A percentile compares a stretch with the other conserved stretches of the same genome.
Conservation (phyloP, 2,888 invertebrate species). For the Ennomos quercinarius region DNA sequence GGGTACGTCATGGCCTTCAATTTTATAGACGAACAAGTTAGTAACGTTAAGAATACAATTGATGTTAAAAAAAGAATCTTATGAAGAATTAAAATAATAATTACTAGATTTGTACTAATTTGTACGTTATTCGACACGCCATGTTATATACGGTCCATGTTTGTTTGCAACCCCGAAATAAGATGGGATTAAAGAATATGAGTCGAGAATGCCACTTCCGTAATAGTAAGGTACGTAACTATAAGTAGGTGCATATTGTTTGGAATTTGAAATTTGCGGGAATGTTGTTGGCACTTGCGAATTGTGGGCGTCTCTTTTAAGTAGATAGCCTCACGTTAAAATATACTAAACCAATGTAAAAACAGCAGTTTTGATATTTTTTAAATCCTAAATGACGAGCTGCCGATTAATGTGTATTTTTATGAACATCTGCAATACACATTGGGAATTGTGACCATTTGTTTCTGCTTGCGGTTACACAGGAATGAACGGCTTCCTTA, state of each 20-base stretch:
- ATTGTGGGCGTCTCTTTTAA: slow-evolving; percentile 18
- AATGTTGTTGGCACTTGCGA: slow-evolving; percentile 26
- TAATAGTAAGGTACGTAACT: slow-evolving; percentile 36
- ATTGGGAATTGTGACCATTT: neutral
- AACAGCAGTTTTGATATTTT: slow-evolving; percentile 2
- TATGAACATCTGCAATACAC: slow-evolving; percentile 16
- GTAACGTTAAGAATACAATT: slow-evolving; percentile 67
- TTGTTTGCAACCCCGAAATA: slow-evolving; percentile 58
- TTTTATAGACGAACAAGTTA: slow-evolving; percentile 59
- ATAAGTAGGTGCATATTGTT: slow-evolving; percentile 33
- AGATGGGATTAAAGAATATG: slow-evolving; percentile 29
- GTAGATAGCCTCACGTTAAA: slow-evolving; percentile 18
- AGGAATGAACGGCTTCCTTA: slow-evolving; percentile 15
- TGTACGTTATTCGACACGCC: slow-evolving; percentile 60
- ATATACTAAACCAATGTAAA: slow-evolving; percentile 16
- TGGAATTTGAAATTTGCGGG: slow-evolving; percentile 27
- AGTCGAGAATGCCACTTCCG: slow-evolving; percentile 35
- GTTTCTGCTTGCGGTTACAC: slow-evolving; percentile 12
- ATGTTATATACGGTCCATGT: slow-evolving; percentile 48
- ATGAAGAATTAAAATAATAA: slow-evolving; percentile 63
- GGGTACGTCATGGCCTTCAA: slow-evolving; percentile 66
- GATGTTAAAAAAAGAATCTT: slow-evolving; percentile 67
- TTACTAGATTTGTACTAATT: slow-evolving; percentile 62
- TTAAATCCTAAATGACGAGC: slow-evolving; percentile 4
- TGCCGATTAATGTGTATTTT: slow-evolving; percentile 15